phyloP scores from a whole-genome alignment of 2,888 invertebrate species.

The Mesorhabditis belari region DNA sequence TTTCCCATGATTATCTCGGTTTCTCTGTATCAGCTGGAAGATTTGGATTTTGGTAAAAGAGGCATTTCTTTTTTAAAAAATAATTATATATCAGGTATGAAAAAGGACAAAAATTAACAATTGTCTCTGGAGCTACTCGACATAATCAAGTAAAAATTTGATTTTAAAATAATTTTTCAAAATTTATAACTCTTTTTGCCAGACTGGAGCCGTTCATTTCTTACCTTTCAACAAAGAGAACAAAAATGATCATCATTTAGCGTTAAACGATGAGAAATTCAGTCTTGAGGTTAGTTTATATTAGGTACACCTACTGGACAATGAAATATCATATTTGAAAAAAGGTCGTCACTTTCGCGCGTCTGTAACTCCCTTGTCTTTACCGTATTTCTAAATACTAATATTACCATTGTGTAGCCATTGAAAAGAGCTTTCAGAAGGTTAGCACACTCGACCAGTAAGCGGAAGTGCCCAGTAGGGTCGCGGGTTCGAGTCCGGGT shows the following conservation, averaged over 20 bases:
- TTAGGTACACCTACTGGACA: no score
- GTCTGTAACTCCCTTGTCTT: no score
- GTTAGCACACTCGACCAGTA: no score
- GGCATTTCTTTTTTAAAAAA: background rate
- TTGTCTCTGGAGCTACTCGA: slow-evolving; percentile 50
- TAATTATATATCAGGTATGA: slow-evolving; percentile 11
- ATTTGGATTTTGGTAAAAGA: slow-evolving; percentile 41
- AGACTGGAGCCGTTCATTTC: slow-evolving; percentile 50
- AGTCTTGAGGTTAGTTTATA: no score
- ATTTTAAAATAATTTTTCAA: background rate
- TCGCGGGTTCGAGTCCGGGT: no score
- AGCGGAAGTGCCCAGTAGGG: no score
- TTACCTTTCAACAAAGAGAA: slow-evolving; percentile 32
- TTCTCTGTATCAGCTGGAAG: slow-evolving; percentile 50
- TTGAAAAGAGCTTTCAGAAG: no score
- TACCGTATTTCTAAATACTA: no score
- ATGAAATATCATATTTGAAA: no score
- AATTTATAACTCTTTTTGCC: slow-evolving; percentile 13
- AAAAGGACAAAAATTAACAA: slow-evolving; percentile 28
- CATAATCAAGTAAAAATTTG: background rate
- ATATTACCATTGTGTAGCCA: no score
- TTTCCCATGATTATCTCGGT: slow-evolving; percentile 49
- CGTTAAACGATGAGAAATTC: slow-evolving; percentile 55
- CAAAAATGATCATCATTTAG: slow-evolving; percentile 13
- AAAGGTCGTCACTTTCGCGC: no score